Base-by-base conservation (phyloP, 2,113 vertebrate genomes). In the Mesitornis unicolor region DNA sequence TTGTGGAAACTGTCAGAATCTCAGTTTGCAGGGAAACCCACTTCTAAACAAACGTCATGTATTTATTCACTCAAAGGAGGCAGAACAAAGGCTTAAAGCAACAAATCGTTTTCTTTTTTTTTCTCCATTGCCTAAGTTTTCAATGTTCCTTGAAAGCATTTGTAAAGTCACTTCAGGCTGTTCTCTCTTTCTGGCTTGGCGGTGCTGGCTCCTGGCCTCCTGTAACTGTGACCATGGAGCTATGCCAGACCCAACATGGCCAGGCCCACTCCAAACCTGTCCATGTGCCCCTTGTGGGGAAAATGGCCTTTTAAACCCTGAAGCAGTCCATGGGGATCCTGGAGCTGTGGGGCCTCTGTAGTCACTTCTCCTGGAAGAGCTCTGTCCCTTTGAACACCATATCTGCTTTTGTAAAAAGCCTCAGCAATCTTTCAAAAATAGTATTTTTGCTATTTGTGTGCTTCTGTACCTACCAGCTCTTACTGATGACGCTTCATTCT, bases 51-150 rank as follows among this genome's bases (percentile, higher is more conserved):
- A 90, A 82, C 5, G 1, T 47, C 6, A 57, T 38, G 6, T 92
- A 74, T 78, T 68, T 65, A 69, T 80, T 84, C 59, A 65, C 48
- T 87, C 45, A 33, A 89, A 84, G 38, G 9, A 80, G 80, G 73
- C n/a, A 87, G 80, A 94, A 89, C 47, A 96, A 89, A 93, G 47
- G 33, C 73, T 93, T 87, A 78, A 84, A 93, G 56, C 21, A 87
- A 91, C 48, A 93, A 84, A 91, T 11, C 60, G n/a, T 13, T 36
- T 21, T 47, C 36, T 42, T 86, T 83, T 45, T 35, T 42, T 82
- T 83, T 33, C 79, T 48, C 47, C 26, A 51, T 8, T 87, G 51
- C 51, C 56, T 68, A 76, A 26, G 51, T 54, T 88, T 84, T 74
- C 19, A 1, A 11, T 19, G n/a, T 70, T 78, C 81, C 70, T 93